A percentile compares a stretch with the other conserved stretches of the same genome.
phyloP scores from a whole-genome alignment of 2,888 invertebrate species.

The Dorcus parallelipipedus region DNA sequence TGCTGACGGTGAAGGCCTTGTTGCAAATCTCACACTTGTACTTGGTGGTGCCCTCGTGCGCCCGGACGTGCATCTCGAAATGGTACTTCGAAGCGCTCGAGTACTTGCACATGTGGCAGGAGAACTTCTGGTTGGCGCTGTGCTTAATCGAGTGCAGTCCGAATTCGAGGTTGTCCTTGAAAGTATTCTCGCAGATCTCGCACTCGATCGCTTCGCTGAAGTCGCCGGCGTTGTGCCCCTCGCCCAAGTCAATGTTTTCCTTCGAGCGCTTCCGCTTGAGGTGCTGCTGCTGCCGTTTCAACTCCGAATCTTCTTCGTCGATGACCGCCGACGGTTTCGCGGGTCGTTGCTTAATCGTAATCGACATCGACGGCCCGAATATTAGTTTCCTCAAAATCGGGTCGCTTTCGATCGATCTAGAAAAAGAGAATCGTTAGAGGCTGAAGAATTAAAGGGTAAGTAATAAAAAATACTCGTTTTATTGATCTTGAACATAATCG shows the following conservation, averaged over 20 bases:
- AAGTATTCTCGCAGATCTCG: constrained; percentile 39
- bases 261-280: not conserved
- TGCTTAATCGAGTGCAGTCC: constrained; percentile 40
- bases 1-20: constrained; percentile 50
- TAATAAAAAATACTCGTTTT: too few relatives aligned
- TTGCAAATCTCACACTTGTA: constrained; percentile 49
- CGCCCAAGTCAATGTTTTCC: not conserved
- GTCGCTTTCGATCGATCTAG: constrained; percentile 6
- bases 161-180: constrained; percentile 39
- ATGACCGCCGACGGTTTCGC: too few relatives aligned
- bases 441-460: too few relatives aligned
- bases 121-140: constrained; percentile 35
- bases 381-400: constrained; percentile 7
- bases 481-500: too few relatives aligned
- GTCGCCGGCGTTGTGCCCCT: not conserved
- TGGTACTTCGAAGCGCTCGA: constrained; percentile 39
- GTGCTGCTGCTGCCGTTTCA: not conserved
- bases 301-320: too few relatives aligned
- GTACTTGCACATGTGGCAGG: constrained; percentile 41
- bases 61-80: constrained; percentile 45
- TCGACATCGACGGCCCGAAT: constrained; percentile 10
- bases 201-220: constrained; percentile 40
- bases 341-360: constrained; percentile 37
- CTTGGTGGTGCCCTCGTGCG: constrained; percentile 50
- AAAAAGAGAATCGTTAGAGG: constrained; percentile 6